These are phyloP conservation scores for Brachyopa scutellaris DNA, from an alignment of 2,888 invertebrate genomes.

Conservation along the genomic window DNA sequence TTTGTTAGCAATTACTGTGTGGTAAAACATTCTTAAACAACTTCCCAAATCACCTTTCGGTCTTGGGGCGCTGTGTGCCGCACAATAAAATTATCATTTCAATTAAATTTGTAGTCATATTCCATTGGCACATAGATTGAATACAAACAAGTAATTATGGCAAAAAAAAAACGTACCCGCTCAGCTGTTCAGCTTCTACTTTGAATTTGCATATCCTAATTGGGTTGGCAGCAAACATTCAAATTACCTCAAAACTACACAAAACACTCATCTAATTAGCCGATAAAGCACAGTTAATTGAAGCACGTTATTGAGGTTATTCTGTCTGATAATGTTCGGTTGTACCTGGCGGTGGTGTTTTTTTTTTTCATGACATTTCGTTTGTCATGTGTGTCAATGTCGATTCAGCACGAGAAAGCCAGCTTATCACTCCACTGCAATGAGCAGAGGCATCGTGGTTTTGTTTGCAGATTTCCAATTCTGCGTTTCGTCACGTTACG, in stretches of 20 bases:
- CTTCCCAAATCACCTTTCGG: conserved; percentile 7
- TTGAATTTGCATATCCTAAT: conserved; percentile 62
- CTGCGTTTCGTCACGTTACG: background rate
- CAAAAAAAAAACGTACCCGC: background rate
- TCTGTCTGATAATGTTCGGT: conserved; percentile 5
- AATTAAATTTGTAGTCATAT: conserved; percentile 15
- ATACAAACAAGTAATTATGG: conserved; percentile 40
- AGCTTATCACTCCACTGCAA: conserved; percentile 46
- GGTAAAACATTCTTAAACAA: conserved; percentile 16
- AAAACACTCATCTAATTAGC: conserved; percentile 49
- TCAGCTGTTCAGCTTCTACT: conserved; percentile 1
- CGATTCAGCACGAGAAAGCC: conserved; percentile 36
- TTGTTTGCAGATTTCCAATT: conserved; percentile 43
- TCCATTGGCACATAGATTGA: conserved; percentile 22
- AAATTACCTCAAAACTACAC: conserved; percentile 44
- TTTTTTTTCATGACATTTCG: no score
- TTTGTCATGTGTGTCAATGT: conserved; percentile 63
- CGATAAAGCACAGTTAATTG: conserved; percentile 42
- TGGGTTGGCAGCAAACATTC: conserved; percentile 19
- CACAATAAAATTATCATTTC: no score
- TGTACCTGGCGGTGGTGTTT: no score
- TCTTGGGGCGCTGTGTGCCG: no score
- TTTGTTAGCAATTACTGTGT: conserved; percentile 14
- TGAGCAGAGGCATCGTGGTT: background rate
- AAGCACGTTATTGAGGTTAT: conserved; percentile 48